Conservation (phyloP, 1,140 invertebrate species). For the Pogonus chalceus region DNA sequence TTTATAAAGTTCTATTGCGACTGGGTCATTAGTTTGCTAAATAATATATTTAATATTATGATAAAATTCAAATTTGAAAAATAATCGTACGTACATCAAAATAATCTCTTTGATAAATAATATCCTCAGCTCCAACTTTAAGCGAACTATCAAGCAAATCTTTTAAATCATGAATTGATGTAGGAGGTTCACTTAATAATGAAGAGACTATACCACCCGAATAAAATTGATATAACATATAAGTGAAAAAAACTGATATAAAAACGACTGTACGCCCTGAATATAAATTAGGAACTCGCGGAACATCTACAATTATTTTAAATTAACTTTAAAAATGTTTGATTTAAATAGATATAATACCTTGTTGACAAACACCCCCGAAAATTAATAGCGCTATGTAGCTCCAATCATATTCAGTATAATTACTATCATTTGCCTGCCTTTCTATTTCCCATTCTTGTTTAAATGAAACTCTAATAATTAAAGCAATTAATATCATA, state of each 20-base stretch:
- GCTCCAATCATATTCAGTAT: conserved; percentile 14
- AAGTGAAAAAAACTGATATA: conserved; percentile 50
- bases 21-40: conserved; percentile 45
- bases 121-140: conserved; percentile 49
- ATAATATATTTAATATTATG: conserved; percentile 19
- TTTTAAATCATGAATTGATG: conserved; percentile 47
- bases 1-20: conserved; percentile 40
- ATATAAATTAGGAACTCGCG: conserved; percentile 9
- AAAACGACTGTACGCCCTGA: conserved; percentile 49
- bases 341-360: too few relatives aligned
- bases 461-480: conserved; percentile 26
- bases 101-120: conserved; percentile 48
- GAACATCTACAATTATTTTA: conserved; percentile 23
- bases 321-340: too few relatives aligned
- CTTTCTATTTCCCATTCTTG: conserved; percentile 8
- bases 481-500: conserved; percentile 25
- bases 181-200: conserved; percentile 51
- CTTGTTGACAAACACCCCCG: conserved; percentile 37
- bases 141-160: conserved; percentile 51
- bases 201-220: conserved; percentile 62
- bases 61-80: not conserved
- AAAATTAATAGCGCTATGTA: conserved; percentile 31
- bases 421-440: not conserved
- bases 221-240: conserved; percentile 59
- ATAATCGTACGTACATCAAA: conserved; percentile 40